phyloP scores from a whole-genome alignment of 2,113 vertebrate species.

The Gymnogyps californianus region DNA sequence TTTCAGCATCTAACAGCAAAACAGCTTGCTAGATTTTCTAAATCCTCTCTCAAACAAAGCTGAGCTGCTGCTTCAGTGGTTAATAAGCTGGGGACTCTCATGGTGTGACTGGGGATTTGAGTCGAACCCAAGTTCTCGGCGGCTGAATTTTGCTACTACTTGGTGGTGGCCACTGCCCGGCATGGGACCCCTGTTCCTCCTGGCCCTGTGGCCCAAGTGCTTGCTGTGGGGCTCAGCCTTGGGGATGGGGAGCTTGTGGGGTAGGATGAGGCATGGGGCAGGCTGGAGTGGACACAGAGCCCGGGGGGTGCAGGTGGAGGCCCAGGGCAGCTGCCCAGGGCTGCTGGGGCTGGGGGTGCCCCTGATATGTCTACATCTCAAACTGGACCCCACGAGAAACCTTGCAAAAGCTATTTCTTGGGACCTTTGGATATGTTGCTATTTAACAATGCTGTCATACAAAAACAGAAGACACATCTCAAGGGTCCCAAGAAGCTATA shows the following conservation, averaged over 20 bases:
- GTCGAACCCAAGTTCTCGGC: background rate
- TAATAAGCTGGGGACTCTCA: background rate
- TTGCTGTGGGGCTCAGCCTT: background rate
- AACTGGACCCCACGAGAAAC: background rate
- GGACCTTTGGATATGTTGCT: background rate
- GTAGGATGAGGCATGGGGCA: background rate
- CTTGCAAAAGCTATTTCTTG: background rate
- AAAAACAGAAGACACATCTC: background rate
- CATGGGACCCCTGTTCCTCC: accelerated
- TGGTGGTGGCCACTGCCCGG: background rate
- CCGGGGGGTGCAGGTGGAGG: background rate
- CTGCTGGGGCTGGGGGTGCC: background rate
- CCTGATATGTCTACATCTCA: background rate
- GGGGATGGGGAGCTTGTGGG: background rate
- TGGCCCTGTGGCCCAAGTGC: background rate
- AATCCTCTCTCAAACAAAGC: constrained; percentile 27
- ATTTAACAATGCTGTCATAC: background rate
- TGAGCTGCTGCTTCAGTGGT: background rate
- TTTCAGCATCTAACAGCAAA: constrained; percentile 53
- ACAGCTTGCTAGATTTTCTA: constrained; percentile 53
- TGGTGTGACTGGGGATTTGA: background rate
- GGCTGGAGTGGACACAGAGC: background rate
- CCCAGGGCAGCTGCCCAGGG: background rate
- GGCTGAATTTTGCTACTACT: background rate
- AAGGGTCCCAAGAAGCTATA: background rate